These are phyloP conservation scores for Podarcis muralis DNA, from an alignment of 2,113 vertebrate species.

Conservation along the genomic window DNA sequence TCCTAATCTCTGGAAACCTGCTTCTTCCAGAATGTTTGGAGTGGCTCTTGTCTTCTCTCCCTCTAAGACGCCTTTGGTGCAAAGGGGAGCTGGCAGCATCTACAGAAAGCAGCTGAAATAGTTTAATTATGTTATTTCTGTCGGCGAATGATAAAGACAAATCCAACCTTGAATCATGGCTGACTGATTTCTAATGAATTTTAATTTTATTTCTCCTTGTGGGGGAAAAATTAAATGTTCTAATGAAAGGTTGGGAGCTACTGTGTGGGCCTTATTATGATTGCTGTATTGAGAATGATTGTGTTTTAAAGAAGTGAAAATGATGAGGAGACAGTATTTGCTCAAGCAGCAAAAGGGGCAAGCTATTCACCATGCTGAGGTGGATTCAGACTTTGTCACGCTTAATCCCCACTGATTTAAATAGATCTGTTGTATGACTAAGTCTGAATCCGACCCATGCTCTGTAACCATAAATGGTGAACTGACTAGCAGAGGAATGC, in stretches of 20 bases:
- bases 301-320: background rate
- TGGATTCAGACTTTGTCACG: background rate
- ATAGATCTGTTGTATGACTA: background rate
- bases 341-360: background rate
- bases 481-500: background rate
- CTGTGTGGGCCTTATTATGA: background rate
- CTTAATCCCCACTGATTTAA: background rate
- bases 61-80: background rate
- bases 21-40: background rate
- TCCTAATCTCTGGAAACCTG: background rate
- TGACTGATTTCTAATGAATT: conserved; percentile 8
- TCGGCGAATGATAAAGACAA: background rate
- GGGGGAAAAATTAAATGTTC: background rate
- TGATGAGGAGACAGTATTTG: background rate
- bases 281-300: background rate
- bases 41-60: background rate
- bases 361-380: background rate
- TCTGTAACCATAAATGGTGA: background rate
- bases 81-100: background rate
- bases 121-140: background rate
- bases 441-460: background rate
- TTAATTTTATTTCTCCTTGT: background rate
- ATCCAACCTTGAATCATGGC: background rate
- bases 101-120: accelerated
- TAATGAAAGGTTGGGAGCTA: background rate